Evolutionary conservation across 2,113 vertebrate species (phyloP).

Genomic region (Campylomormyrus numenius): DNA sequence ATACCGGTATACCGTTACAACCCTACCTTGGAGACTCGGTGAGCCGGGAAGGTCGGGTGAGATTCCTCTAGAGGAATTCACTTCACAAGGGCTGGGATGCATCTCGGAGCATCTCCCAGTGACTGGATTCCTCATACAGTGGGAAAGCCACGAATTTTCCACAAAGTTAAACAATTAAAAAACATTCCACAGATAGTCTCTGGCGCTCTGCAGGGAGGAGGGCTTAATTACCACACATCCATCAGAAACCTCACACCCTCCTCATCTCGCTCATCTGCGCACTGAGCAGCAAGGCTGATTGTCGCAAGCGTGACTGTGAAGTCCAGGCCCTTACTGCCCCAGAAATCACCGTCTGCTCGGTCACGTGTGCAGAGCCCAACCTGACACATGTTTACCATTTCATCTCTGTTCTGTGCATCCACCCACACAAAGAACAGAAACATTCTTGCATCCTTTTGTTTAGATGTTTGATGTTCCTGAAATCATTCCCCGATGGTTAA

Average conservation of each 20-base stretch:
- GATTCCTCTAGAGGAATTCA: neutral
- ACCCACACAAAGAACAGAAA: neutral
- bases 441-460: neutral
- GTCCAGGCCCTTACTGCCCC: neutral
- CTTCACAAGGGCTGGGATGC: neutral
- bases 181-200: constrained; percentile 31
- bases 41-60: neutral
- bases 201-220: constrained; percentile 11
- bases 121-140: constrained; percentile 18
- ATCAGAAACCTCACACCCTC: neutral
- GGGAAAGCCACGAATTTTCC: neutral
- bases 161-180: neutral
- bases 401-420: neutral
- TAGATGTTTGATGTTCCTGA: neutral
- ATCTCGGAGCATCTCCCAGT: constrained; percentile 28
- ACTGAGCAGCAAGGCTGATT: neutral
- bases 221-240: neutral
- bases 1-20: too few species aligned
- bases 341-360: neutral
- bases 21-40: neutral
- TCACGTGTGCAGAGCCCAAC: neutral
- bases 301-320: neutral
- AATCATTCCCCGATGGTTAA: neutral
- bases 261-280: too few species aligned
- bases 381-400: neutral